Percentiles rank a stretch among this genome's conserved stretches.
phyloP scores from a whole-genome alignment of 92 coral and sea anemone species.

The Paragorgia papillata region DNA sequence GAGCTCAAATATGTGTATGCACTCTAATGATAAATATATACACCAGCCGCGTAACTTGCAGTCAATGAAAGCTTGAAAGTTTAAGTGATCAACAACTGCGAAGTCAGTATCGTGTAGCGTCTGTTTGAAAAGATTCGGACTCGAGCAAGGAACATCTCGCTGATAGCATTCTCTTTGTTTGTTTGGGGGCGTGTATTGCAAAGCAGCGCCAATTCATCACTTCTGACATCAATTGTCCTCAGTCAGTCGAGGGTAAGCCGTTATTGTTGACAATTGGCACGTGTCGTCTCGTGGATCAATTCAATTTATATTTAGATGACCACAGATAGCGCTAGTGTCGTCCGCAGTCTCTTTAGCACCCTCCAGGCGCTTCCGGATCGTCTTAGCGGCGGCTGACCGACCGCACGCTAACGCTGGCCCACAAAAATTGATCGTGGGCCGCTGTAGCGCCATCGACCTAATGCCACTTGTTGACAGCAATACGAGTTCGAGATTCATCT shows the following conservation, averaged over 20 bases:
- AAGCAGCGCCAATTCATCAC: slow-evolving; percentile 1
- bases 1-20: too few relatives aligned
- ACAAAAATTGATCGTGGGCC: not conserved
- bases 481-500: not conserved
- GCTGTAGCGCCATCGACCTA: not conserved
- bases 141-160: too few relatives aligned
- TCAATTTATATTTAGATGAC: slow-evolving; percentile 34
- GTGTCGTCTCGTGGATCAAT: slow-evolving; percentile 46
- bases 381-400: not conserved
- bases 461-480: not conserved
- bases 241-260: slow-evolving; percentile 19
- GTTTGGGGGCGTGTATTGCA: not conserved
- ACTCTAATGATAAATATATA: too few relatives aligned
- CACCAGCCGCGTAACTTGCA: too few relatives aligned
- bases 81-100: too few relatives aligned
- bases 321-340: slow-evolving; percentile 8
- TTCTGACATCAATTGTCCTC: slow-evolving; percentile 11
- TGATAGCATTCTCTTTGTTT: too few relatives aligned
- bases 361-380: slow-evolving; percentile 9
- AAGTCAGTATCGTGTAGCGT: too few relatives aligned
- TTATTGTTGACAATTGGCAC: slow-evolving; percentile 31
- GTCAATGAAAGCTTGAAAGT: too few relatives aligned
- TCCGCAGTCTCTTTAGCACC: slow-evolving; percentile 1
- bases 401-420: not conserved
- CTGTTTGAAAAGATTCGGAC: too few relatives aligned